phyloP scores from a whole-genome alignment of 2,888 invertebrate genomes.

The Drosophila formosana region DNA sequence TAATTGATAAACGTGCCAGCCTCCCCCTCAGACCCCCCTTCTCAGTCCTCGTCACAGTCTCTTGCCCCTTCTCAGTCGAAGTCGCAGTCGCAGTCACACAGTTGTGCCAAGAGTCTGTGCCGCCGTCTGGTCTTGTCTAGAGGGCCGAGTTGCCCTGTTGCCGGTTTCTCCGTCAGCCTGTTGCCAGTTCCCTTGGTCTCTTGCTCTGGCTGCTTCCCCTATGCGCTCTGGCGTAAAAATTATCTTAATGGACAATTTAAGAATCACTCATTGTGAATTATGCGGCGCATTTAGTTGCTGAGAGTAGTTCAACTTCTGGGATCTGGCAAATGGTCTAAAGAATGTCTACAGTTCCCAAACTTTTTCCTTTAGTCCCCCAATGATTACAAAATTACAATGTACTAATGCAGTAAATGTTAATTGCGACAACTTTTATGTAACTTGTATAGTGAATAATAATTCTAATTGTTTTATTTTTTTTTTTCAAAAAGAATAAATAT shows the following conservation, averaged over 20 bases:
- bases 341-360: conserved; percentile 60
- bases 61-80: neutral
- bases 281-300: conserved; percentile 79
- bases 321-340: conserved; percentile 55
- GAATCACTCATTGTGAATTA: conserved; percentile 83
- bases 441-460: neutral
- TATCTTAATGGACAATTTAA: conserved; percentile 83
- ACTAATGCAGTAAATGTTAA: neutral
- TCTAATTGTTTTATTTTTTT: too few species aligned
- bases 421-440: neutral
- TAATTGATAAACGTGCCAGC: conserved; percentile 74
- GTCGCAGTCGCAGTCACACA: conserved; percentile 15
- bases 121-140: conserved; percentile 51
- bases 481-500: too few species aligned
- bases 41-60: conserved; percentile 1
- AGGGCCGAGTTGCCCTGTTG: conserved; percentile 23
- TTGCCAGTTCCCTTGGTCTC: conserved; percentile 6
- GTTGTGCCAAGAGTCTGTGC: conserved; percentile 40
- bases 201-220: conserved; percentile 34
- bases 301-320: conserved; percentile 61
- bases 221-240: conserved; percentile 74
- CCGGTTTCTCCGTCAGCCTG: conserved; percentile 6
- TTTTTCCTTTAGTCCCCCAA: conserved; percentile 6
- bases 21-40: conserved; percentile 8
- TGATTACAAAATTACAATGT: neutral